Base-by-base conservation (phyloP, 2,888 invertebrate genomes). In the Protophormia terraenovae region DNA sequence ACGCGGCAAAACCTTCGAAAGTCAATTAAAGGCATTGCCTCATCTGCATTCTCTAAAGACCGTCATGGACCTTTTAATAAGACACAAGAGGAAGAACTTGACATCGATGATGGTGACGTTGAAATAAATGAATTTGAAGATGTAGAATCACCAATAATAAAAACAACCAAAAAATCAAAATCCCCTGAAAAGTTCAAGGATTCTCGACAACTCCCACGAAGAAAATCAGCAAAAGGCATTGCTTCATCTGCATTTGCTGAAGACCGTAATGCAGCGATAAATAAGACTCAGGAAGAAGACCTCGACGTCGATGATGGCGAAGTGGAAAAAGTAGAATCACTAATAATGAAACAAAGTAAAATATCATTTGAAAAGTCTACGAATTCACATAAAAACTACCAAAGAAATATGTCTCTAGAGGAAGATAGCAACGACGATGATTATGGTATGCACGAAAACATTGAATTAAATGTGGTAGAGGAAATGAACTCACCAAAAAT, bases 81-180 rank as follows among this genome's bases (percentile, higher is more conserved):
- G n/a, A n/a, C n/a, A n/a, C n/a, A n/a, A n/a, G n/a, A n/a, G n/a
- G n/a, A n/a, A n/a, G n/a, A n/a, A n/a, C n/a, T n/a, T n/a, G n/a
- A n/a, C n/a, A n/a, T n/a, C n/a, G 38, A 38, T 3, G 38, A 38
- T 38, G 38, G 38, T 14, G 38, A 38, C 14, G 14, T 38, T 41
- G 41, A 41, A 12, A n/a, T 41, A n/a, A n/a, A 41, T 27, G 58
- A n/a, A n/a, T n/a, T 7, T 53, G 73, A 10, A 71, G 50, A 64
- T 67, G 82, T 66, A 4, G 47, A 47, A 19, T 16, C 19, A 19
- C 47, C 86, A 86, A 19, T 87, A 86, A 29, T 72, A 87, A 14
- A 72, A 45, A 12, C 14, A 6, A 66, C 3, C n/a, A 41, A 38
- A n/a, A 45, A 41, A 1, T 14, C 1, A n/a, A 14, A 41, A 41